Conservation (phyloP, 2,797 vertebrate species). For the Esox lucius region DNA sequence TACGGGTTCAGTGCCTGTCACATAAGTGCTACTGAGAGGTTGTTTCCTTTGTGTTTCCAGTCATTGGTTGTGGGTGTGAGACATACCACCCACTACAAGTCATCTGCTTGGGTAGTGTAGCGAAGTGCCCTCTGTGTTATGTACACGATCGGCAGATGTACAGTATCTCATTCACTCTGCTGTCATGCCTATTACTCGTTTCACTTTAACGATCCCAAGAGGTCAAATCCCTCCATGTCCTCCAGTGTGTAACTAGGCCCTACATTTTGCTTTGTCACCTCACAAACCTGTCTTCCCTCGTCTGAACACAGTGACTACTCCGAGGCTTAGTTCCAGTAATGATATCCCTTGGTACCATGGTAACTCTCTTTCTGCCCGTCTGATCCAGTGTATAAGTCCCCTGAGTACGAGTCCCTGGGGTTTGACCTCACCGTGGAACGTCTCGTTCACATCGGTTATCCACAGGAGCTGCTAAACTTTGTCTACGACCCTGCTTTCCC, state of each 20-base stretch:
- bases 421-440: slow-evolving; percentile 90
- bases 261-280: not conserved
- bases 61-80: not conserved
- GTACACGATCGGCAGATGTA: not conserved
- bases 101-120: not conserved
- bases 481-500: slow-evolving; percentile 90
- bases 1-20: slow-evolving; percentile 13
- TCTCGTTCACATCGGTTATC: slow-evolving; percentile 88
- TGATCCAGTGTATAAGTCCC: slow-evolving; percentile 84
- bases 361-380: not conserved
- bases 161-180: not conserved
- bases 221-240: not conserved
- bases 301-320: not conserved
- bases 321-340: not conserved
- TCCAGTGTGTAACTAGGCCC: not conserved
- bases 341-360: not conserved
- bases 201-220: not conserved
- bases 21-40: slow-evolving; percentile 33
- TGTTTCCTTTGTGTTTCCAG: slow-evolving; percentile 45
- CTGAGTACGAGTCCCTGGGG: slow-evolving; percentile 89
- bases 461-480: slow-evolving; percentile 88
- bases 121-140: not conserved
- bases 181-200: not conserved
- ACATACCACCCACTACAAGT: slow-evolving; percentile 8
- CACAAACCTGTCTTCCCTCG: not conserved